Evolutionary conservation across 2,888 invertebrate species (phyloP).

Genomic region (Dasypolia templi): DNA sequence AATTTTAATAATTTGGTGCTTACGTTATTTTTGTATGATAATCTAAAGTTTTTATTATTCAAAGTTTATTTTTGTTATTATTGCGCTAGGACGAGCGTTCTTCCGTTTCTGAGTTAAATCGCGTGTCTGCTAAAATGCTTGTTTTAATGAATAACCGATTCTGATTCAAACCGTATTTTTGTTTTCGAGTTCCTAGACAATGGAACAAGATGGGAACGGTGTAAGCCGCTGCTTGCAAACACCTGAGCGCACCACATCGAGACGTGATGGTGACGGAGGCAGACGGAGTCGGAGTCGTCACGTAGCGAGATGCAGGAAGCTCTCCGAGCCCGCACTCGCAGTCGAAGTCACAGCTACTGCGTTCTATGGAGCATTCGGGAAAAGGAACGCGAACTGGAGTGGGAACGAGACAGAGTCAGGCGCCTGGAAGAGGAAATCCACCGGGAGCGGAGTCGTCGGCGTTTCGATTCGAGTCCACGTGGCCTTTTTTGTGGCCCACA

Average conservation of each 20-base stretch:
- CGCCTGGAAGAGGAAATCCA: constrained; percentile 3
- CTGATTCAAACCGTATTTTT: too few species aligned
- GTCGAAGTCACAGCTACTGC: neutral
- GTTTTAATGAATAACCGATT: too few species aligned
- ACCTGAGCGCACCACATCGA: neutral
- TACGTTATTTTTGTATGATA: too few species aligned
- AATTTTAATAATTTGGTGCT: too few species aligned
- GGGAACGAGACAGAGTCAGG: constrained; percentile 1
- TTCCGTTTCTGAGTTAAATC: too few species aligned
- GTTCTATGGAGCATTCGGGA: too few species aligned
- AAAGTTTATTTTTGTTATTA: too few species aligned
- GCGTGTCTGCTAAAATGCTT: too few species aligned
- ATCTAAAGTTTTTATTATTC: too few species aligned
- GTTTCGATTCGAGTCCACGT: neutral
- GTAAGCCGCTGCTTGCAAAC: neutral
- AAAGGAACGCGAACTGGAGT: neutral
- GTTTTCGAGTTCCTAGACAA: neutral
- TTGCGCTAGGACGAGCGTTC: too few species aligned
- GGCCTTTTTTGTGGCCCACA: too few species aligned
- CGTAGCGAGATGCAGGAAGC: neutral
- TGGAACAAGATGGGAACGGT: neutral
- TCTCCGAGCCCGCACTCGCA: neutral
- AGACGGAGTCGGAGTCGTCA: constrained; percentile 7
- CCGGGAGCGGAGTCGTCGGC: constrained; percentile 12
- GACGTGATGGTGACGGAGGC: neutral